Percentiles rank a stretch among this genome's conserved stretches.
These are phyloP conservation scores for Carcina quercana DNA, from an alignment of 2,888 invertebrate species.

Conservation along the genomic window DNA sequence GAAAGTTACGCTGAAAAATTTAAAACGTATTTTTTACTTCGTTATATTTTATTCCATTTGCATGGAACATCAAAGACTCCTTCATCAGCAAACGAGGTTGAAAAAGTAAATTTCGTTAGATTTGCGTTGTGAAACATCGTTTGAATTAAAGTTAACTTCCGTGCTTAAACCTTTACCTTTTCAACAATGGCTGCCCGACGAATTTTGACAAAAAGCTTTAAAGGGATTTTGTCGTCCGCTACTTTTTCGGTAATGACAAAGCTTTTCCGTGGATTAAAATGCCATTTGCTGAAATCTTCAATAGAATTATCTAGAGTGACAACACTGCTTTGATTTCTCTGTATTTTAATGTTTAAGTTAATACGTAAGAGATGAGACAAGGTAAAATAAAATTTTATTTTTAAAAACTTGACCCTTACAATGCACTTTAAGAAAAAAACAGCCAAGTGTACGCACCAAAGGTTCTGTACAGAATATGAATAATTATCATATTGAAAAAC, in stretches of 20 bases:
- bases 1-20: conserved; percentile 21
- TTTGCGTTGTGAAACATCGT: conserved; percentile 1
- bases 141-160: conserved; percentile 6
- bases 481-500: too few species aligned
- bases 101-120: conserved; percentile 2
- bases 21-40: conserved; percentile 32
- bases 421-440: too few species aligned
- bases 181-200: conserved; percentile 4
- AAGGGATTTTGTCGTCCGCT: conserved; percentile 6
- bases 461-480: too few species aligned
- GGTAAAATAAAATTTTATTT: too few species aligned
- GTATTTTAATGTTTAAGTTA: too few species aligned
- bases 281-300: conserved; percentile 23
- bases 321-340: conserved; percentile 23
- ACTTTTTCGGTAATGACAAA: conserved; percentile 11
- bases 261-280: conserved; percentile 30
- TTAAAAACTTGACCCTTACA: too few species aligned
- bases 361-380: too few species aligned
- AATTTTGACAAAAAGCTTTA: not conserved
- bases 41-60: conserved; percentile 43
- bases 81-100: not conserved
- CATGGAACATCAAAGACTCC: conserved; percentile 11
- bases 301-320: conserved; percentile 28
- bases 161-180: not conserved
- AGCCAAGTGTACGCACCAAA: too few species aligned